Percentiles rank a stretch among this genome's conserved stretches.
Conservation (phyloP, 2,113 vertebrate species). For the Conger conger region DNA sequence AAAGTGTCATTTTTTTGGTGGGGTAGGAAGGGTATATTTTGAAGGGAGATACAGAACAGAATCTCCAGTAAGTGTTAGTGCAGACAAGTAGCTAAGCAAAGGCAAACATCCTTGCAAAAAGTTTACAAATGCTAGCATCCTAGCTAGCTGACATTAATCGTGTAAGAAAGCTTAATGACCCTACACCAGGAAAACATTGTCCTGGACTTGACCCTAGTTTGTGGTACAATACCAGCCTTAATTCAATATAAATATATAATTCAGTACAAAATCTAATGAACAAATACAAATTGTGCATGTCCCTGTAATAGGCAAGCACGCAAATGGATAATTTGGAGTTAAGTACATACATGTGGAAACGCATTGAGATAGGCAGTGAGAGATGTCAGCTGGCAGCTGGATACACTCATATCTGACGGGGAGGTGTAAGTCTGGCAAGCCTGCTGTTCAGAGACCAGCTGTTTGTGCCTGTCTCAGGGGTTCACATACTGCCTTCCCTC, state of each 20-base stretch:
- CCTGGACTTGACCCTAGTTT: background rate
- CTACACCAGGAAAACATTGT: background rate
- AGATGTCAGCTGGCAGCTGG: background rate
- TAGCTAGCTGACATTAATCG: background rate
- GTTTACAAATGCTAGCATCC: background rate
- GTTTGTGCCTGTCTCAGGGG: background rate
- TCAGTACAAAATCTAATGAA: background rate
- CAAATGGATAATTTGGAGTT: background rate
- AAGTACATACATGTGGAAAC: background rate
- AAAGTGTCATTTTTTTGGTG: background rate
- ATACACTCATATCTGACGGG: background rate
- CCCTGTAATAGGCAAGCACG: background rate
- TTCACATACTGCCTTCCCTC: no score
- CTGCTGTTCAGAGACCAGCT: background rate
- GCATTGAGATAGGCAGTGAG: background rate
- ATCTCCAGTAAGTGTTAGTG: background rate
- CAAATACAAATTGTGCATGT: background rate
- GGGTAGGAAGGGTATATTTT: background rate
- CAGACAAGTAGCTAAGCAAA: background rate
- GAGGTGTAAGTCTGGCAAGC: background rate
- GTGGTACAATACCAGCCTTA: background rate
- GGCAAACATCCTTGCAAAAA: background rate
- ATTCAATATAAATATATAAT: background rate
- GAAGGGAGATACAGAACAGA: background rate
- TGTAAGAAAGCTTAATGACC: background rate